Base-by-base conservation (phyloP, 2,888 invertebrate genomes). In the Ornithoptera alexandrae region DNA sequence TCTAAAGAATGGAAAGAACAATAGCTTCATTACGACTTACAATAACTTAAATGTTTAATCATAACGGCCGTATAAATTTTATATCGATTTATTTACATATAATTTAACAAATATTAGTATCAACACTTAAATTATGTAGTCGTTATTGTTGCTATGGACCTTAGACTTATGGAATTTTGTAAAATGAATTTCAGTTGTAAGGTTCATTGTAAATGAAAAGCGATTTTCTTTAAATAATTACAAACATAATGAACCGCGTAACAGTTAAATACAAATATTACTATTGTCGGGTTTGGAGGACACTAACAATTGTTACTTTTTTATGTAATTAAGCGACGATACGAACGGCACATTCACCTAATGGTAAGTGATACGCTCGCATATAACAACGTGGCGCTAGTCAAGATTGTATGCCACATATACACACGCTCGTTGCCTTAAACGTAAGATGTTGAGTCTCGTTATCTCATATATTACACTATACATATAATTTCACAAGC, bases 1-100 rank as follows among this genome's bases (percentile, higher is more conserved):
- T n/a, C 7, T 42, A 39, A 62, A 50, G 39, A 68, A 39, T 46
- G 20, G 42, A 57, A 58, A n/a, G 36, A 68, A 68, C 68, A 71
- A 68, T 68, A 50, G 63, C 66, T 58, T 68, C 62, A 66, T 65
- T 68, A 68, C 53, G 24, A 58, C 24, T 57, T 42, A 46, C 15
- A 50, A 42, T 68, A 62, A 56, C 18, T 56, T 8, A 24, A 20
- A 20, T 15, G 2, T 58, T 58, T 58, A 58, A 22, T 58, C 12
- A 18, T n/a, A 53, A 53, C 18, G n/a, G 18, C 5, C 8, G 18
- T 53, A 18, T 18, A 53, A 53, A 17, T 50, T 17, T 15, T 50
- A 50, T 2, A 50, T 50, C 50, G 50, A 50, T 17, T 17, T 50
- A 2, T 50, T 50, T 15, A 50, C 50, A 17, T 50, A 39, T 50